A percentile compares a stretch with the other conserved stretches of the same genome.
These are phyloP conservation scores for Ammodytes marinus DNA, from an alignment of 2,113 vertebrate species.

Conservation along the genomic window DNA sequence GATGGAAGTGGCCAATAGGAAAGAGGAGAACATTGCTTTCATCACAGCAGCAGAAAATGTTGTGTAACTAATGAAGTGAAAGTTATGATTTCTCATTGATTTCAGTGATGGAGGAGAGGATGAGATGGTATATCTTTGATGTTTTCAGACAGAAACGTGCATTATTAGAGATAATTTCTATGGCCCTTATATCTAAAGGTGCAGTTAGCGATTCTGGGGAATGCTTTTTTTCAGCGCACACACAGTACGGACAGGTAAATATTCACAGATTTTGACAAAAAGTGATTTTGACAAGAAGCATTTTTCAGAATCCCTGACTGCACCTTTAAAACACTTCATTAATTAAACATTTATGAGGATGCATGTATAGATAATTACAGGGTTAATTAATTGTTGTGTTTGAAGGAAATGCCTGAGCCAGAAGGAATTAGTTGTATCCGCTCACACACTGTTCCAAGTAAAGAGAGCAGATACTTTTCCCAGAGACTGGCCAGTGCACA, in stretches of 20 bases:
- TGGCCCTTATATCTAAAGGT: not conserved
- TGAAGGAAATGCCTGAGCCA: not conserved
- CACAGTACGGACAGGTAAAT: no score
- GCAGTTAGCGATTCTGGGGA: no score
- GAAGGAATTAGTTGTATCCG: not conserved
- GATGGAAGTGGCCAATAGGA: conserved; percentile 11
- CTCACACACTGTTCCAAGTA: conserved; percentile 6
- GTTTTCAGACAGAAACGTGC: not conserved
- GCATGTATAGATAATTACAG: not conserved
- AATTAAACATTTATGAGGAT: not conserved
- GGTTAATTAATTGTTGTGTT: not conserved
- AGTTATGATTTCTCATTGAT: conserved; percentile 20
- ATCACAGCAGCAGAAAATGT: conserved; percentile 15
- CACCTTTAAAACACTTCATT: not conserved
- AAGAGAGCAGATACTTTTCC: conserved; percentile 43
- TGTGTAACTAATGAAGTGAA: conserved; percentile 15
- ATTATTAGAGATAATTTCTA: not conserved
- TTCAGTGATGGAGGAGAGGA: not conserved
- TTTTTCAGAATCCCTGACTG: no score
- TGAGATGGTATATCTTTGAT: not conserved
- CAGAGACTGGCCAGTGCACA: conserved; percentile 42
- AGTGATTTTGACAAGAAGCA: no score
- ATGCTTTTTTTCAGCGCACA: no score
- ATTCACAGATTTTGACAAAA: no score
- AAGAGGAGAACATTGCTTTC: conserved; percentile 9